A percentile compares a stretch with the other conserved stretches of the same genome.
Evolutionary conservation across 2,797 vertebrate species (phyloP).

Genomic region (Anomalospiza imberbis): DNA sequence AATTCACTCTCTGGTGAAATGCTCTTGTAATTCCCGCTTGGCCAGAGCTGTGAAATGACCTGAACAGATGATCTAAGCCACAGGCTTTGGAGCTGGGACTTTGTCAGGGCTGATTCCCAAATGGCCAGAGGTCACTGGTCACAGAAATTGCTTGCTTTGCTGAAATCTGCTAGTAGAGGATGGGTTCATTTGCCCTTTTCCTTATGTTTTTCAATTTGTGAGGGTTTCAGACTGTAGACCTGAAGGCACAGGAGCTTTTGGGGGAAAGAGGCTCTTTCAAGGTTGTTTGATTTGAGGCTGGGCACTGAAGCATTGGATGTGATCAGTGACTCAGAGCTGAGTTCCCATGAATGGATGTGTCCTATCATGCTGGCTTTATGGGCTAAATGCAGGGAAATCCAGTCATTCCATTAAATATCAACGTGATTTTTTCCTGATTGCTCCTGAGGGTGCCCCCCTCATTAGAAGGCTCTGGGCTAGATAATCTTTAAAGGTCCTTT

Average conservation of each 20-base stretch:
- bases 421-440: neutral
- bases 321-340: neutral
- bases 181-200: neutral
- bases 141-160: slow-evolving; percentile 4
- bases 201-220: neutral
- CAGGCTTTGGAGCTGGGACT: neutral
- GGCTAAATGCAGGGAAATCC: neutral
- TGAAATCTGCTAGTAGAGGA: neutral
- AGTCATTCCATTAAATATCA: neutral
- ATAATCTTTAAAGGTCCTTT: neutral
- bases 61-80: slow-evolving; percentile 10
- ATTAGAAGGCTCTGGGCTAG: neutral
- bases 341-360: neutral
- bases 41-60: neutral
- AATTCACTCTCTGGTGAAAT: neutral
- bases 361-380: neutral
- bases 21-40: neutral
- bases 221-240: rapidly evolving
- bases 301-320: neutral
- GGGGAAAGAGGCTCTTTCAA: neutral
- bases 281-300: neutral
- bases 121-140: neutral
- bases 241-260: neutral
- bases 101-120: neutral
- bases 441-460: neutral